Evolutionary conservation across 2,113 vertebrate species (phyloP).

Genomic region (Acrocephalus kingi): DNA sequence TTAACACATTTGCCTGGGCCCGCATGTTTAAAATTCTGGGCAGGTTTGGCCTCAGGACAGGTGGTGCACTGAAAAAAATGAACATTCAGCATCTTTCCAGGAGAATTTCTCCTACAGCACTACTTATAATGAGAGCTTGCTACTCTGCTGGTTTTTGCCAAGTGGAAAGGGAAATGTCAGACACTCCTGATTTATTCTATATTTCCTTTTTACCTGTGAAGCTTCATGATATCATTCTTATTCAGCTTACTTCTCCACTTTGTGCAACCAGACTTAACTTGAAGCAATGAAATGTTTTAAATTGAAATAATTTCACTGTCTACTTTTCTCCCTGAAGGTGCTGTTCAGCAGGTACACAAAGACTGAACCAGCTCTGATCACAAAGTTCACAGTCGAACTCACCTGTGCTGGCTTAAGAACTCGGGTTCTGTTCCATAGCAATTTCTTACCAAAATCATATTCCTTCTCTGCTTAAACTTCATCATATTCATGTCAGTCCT

Average conservation of each 20-base stretch:
- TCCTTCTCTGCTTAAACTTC: not conserved
- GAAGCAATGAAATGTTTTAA: not conserved
- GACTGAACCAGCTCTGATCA: not conserved
- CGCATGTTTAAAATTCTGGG: constrained; percentile 37
- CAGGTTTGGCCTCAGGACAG: not conserved
- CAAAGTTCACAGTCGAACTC: not conserved
- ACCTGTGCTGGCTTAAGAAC: not conserved
- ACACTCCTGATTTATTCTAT: not conserved
- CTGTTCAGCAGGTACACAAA: not conserved
- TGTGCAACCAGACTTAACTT: not conserved
- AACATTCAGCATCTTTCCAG: not conserved
- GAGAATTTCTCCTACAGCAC: not conserved
- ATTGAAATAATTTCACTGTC: not conserved
- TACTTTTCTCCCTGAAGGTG: not conserved
- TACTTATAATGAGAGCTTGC: not conserved
- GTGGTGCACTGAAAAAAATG: not conserved
- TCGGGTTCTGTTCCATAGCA: not conserved
- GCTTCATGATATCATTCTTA: not conserved
- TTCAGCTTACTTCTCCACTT: not conserved
- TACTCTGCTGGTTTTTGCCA: not conserved
- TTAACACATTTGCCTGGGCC: not conserved
- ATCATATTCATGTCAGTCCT: not conserved
- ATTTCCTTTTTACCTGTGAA: not conserved
- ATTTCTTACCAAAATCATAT: not conserved
- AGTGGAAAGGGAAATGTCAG: not conserved